Base-by-base conservation (phyloP, 2,797 vertebrate species). In the Xenops minutus region DNA sequence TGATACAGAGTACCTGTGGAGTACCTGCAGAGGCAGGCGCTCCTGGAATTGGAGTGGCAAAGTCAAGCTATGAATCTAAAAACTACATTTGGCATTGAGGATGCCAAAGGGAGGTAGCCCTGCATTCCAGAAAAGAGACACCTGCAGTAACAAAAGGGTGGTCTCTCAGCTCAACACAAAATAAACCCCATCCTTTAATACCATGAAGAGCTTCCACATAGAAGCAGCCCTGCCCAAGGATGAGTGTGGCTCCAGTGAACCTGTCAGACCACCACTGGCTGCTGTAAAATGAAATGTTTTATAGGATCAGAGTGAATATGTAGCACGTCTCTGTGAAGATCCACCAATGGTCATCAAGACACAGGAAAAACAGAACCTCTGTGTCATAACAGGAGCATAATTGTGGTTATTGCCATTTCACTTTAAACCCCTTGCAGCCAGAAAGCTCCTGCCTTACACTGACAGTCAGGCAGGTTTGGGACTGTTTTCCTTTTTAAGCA, bases 101-200 rank as follows among this genome's bases (percentile, higher is more conserved):
- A 78, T 51, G 52, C 4, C 67, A 76, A 68, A 14, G 12, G 63
- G 23, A 74, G 17, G 34, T 27, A 88, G 67, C 13, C 1, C 1
- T 64, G 20, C 22, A 80, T 18, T 22, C 55, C 37, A 39, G 19
- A 23, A 76, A 32, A 73, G 16, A 71, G 37, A 77, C 1, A 22
- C 11, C 26, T 51, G 37, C 7, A 22, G 34, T 61, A 73, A 61
- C 7, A 61, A 80, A 59, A 81, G 17, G 34, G 29, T 37, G 43
- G 14, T 32, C 34, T 41, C 77, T 77, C 37, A 44, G 54, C 41
- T 80, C 55, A 66, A 52, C 67, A 14, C 51, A 51, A 52, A 67
- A 54, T 13, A 73, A 26, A 0, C 0, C 5, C 8, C 0, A 0
- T 32, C 37, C 46, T 80, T 17, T n/a, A 73, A 69, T 0, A 1